Conservation (phyloP, 92 coral and sea anemone species). For the Desmophyllum pertusum region DNA sequence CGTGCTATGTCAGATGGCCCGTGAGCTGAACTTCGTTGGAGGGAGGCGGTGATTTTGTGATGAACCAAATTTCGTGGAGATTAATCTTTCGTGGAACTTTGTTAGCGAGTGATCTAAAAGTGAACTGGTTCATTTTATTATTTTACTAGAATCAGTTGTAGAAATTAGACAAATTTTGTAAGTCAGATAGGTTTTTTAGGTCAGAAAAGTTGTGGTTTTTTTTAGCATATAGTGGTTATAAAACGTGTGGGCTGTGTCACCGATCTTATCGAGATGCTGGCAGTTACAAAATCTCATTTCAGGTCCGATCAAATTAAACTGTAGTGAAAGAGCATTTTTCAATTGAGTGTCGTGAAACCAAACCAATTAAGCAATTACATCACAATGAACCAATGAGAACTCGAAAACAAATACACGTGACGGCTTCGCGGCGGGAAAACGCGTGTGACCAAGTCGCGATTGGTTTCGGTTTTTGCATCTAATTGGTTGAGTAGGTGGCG, state of each 20-base stretch:
- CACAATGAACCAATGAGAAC: too few relatives aligned
- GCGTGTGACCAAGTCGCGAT: too few relatives aligned
- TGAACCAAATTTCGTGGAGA: background rate
- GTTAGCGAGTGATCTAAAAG: background rate
- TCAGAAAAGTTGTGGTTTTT: background rate
- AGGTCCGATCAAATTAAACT: background rate
- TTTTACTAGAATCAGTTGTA: background rate
- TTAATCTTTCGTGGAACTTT: background rate
- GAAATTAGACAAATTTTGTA: background rate
- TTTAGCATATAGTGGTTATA: background rate
- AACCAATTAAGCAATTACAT: too few relatives aligned
- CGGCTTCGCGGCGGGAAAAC: too few relatives aligned
- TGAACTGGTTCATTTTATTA: background rate
- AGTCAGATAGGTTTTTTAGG: background rate
- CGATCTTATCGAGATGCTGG: background rate
- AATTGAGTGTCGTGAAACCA: too few relatives aligned
- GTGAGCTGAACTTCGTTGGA: conserved; percentile 65
- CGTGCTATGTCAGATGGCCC: conserved; percentile 70
- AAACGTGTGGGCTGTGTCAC: background rate
- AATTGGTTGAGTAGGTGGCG: too few relatives aligned
- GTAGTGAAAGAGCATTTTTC: too few relatives aligned
- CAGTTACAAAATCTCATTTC: background rate
- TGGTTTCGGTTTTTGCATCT: too few relatives aligned
- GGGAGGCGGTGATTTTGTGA: background rate
- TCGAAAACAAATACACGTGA: too few relatives aligned